These are phyloP conservation scores for Sinohyriopsis cumingii DNA, from an alignment of 2,888 invertebrate genomes.

Conservation along the genomic window DNA sequence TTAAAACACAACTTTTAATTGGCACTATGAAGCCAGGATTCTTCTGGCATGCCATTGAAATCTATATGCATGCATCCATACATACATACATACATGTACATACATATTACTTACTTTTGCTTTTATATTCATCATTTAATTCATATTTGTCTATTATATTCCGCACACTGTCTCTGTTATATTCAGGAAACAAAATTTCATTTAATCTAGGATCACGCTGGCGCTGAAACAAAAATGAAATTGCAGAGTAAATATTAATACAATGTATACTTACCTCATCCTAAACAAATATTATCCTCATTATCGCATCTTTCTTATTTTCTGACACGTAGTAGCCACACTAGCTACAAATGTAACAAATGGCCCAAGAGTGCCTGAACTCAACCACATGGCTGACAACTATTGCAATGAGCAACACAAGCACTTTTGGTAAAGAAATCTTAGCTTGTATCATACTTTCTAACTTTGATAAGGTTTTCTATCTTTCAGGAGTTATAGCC, in stretches of 20 bases:
- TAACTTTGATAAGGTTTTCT: too few species aligned
- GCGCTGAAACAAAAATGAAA: constrained; percentile 75
- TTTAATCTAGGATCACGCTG: constrained; percentile 98
- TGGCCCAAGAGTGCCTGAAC: too few species aligned
- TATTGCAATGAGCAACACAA: background rate
- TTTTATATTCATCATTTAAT: constrained; percentile 83
- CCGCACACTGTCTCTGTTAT: constrained; percentile 92
- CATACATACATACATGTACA: too few species aligned
- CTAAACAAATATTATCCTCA: too few species aligned
- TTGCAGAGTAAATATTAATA: background rate
- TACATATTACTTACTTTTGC: constrained; percentile 76
- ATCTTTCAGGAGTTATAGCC: too few species aligned
- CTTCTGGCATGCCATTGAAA: too few species aligned
- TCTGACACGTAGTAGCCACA: background rate
- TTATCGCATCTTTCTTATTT: background rate
- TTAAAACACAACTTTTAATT: too few species aligned
- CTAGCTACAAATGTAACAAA: too few species aligned
- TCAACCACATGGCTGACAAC: too few species aligned
- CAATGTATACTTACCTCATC: too few species aligned
- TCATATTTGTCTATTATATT: constrained; percentile 97
- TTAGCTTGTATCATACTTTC: background rate
- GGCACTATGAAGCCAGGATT: too few species aligned
- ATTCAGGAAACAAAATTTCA: constrained; percentile 98
- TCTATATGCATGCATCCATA: too few species aligned
- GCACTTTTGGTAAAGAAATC: constrained; percentile 1